Percentiles rank a stretch among this genome's conserved stretches.
Conservation (phyloP, 2,888 invertebrate genomes). For the Diaphora mendica region DNA sequence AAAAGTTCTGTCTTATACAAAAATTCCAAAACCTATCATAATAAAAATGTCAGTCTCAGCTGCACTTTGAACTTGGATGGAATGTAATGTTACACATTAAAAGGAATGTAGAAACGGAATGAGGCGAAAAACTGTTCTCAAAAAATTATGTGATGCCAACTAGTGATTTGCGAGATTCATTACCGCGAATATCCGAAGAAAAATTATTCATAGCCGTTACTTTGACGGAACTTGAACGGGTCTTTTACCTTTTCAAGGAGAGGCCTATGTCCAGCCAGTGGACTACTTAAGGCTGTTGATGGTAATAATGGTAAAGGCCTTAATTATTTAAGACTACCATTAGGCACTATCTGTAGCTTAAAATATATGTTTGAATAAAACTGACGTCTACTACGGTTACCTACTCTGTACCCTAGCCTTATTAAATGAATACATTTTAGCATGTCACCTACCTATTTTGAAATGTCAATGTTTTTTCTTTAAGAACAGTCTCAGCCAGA, state of each 20-base stretch:
- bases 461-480: not conserved
- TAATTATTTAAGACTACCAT: too few species aligned
- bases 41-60: slow-evolving; percentile 24
- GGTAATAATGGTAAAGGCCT: too few species aligned
- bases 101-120: slow-evolving; percentile 9
- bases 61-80: slow-evolving; percentile 38
- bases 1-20: slow-evolving; percentile 57
- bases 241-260: too few species aligned
- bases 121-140: not conserved
- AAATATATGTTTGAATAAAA: not conserved
- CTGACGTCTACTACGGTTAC: not conserved
- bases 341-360: not conserved
- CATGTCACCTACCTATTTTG: not conserved
- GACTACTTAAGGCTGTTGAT: too few species aligned
- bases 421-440: not conserved
- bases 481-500: slow-evolving; percentile 1
- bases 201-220: not conserved
- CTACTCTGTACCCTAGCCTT: not conserved
- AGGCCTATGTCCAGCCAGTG: too few species aligned
- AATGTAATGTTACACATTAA: slow-evolving; percentile 20
- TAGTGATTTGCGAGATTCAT: not conserved
- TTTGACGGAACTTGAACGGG: too few species aligned
- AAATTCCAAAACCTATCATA: slow-evolving; percentile 47
- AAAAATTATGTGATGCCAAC: not conserved
- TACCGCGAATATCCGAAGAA: not conserved